Evolutionary conservation across 1,140 invertebrate species (phyloP).

Genomic region (Trichonephila clavipes): DNA sequence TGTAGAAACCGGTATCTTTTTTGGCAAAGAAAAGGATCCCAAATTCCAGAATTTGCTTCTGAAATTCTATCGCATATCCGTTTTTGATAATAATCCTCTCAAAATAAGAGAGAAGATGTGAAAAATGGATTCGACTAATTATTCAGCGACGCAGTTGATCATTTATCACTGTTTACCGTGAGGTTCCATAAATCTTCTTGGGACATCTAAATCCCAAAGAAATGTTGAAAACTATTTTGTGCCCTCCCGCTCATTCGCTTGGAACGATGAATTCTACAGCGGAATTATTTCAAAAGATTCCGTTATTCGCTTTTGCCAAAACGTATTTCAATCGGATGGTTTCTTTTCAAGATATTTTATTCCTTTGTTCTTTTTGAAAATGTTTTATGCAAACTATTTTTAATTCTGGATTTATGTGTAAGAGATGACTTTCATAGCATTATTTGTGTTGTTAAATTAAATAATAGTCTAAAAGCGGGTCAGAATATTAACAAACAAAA

Average conservation of each 20-base stretch:
- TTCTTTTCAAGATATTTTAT: neutral
- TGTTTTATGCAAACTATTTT: neutral
- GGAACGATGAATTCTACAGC: slow-evolving; percentile 30
- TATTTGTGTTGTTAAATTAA: too few species aligned
- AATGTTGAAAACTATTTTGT: slow-evolving; percentile 17
- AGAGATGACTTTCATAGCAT: neutral
- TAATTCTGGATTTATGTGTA: neutral
- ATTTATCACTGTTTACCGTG: slow-evolving; percentile 57
- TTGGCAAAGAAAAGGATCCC: neutral
- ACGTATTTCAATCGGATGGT: neutral
- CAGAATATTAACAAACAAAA: too few species aligned
- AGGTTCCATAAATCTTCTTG: slow-evolving; percentile 38
- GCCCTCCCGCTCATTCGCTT: neutral
- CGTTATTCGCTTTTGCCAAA: neutral
- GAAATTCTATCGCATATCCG: neutral
- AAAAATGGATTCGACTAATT: slow-evolving; percentile 55
- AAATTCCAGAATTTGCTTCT: neutral
- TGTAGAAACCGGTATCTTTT: neutral
- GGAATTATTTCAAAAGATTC: neutral
- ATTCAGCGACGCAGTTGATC: slow-evolving; percentile 47
- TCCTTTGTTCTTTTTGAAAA: neutral
- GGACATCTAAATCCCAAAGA: slow-evolving; percentile 56
- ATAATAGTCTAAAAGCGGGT: too few species aligned
- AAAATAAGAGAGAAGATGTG: slow-evolving; percentile 6
- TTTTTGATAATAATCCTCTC: slow-evolving; percentile 36